Evolutionary conservation across 2,113 vertebrate genomes (phyloP), one percentile per base, ranked within the genome.

Genomic region (Sturnira hondurensis): DNA sequence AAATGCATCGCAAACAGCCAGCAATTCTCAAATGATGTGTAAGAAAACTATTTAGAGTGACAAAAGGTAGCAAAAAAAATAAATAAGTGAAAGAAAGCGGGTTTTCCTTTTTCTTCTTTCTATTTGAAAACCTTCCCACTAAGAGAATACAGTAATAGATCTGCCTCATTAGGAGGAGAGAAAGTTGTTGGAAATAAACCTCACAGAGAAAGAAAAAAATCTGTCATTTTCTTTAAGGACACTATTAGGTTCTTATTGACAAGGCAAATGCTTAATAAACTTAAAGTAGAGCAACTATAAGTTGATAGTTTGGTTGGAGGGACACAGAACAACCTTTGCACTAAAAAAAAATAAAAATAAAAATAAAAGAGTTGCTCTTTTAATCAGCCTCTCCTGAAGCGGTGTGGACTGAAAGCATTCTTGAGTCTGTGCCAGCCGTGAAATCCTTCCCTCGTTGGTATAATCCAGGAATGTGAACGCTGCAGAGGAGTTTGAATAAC

Each of bases 41-140:
- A 93, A 91, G 97, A 52, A 61, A 97, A 94, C 95, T 94, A 76
- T 95, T 91, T 45, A 58, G 89, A 78, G 52, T 41, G 67, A 95
- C 80, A 96, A 86, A 92, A 94, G 88, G 91, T 74, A 96, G 47
- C 93, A 94, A 95, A 97, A 97, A 86, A 93, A 31, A 61, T 63
- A 31, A 85, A 91, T 65, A 85, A 45, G 45, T 65, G 91, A 95
- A 91, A 96, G 86, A 84, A 93, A 95, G 86, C 85, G 56, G 47
- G 63, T 50, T 91, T 80, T 15, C 96, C 93, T 97, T 94, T 76
- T 8, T 91, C 94, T 96, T 91, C 41, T 65, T 84, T 26, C 38
- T 84, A 86, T 97, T 98, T 97, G 97, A 97, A 98, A 97, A 98
- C 95, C 96, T 98, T 97, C 89, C 96, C 96, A 86, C 98, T 97